These are phyloP conservation scores for Drosophila subpulchrella DNA, from an alignment of 1,140 invertebrate species.

Conservation along the genomic window DNA sequence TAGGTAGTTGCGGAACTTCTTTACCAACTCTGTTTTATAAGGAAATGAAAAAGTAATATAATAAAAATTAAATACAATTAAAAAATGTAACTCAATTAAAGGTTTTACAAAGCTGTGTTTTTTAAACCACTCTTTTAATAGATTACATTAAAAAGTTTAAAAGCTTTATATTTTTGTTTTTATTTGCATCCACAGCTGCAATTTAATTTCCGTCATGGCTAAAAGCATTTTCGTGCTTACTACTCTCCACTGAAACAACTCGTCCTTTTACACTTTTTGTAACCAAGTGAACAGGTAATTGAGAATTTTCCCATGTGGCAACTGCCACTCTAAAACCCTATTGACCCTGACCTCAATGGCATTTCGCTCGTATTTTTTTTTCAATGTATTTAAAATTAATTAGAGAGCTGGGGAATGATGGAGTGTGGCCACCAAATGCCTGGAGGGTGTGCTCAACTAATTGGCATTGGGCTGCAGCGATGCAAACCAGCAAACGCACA, in stretches of 20 bases:
- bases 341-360: conserved; percentile 66
- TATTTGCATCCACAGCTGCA: not conserved
- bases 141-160: not conserved
- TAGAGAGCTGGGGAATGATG: conserved; percentile 48
- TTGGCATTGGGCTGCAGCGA: conserved; percentile 68
- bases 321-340: conserved; percentile 30
- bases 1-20: conserved; percentile 91
- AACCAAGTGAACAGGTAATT: conserved; percentile 41
- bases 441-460: conserved; percentile 55
- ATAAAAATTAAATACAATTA: not conserved
- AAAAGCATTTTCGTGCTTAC: conserved; percentile 8
- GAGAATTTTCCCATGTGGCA: conserved; percentile 53
- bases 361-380: conserved; percentile 11
- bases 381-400: conserved; percentile 69
- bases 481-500: conserved; percentile 52
- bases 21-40: conserved; percentile 89
- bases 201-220: conserved; percentile 1
- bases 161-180: not conserved
- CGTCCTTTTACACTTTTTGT: conserved; percentile 13
- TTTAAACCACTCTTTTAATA: too few relatives aligned
- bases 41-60: conserved; percentile 3
- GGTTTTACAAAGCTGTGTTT: not conserved
- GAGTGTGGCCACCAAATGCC: conserved; percentile 34
- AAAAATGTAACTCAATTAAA: not conserved
- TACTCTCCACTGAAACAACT: not conserved